Base-by-base conservation (phyloP, 2,888 invertebrate genomes). In the Hypsopygia costalis region DNA sequence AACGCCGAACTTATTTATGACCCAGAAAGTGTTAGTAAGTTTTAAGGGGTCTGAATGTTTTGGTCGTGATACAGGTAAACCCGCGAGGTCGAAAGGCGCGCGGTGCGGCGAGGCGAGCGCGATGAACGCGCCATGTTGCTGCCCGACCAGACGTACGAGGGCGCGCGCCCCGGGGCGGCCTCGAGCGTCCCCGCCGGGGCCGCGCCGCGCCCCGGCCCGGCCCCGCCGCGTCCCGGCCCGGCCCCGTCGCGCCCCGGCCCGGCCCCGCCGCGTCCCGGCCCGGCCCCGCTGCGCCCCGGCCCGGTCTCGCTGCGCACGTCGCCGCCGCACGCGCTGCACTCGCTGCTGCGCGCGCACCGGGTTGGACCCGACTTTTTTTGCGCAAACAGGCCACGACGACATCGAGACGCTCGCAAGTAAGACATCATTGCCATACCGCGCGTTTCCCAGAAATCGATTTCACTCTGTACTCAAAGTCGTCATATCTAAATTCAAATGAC, bases 81-180 rank as follows among this genome's bases (percentile, higher is more conserved):
- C 25, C 9, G 22, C 22, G 34, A 21, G 31, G 41, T 43, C 25
- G 32, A 32, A 44, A 39, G 36, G 44, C 40, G 47, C 36, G 44
- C 38, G 46, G 36, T 38, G 42, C 34, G 47, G 38, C 31, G 36
- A 37, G 36, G 47, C 16, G 16, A 47, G 49, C 60, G 55, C 52
- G 55, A 58, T 55, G 65, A 59, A 49, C 44, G 60, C 57, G 69
- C 44, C 97, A 98, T 90, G 93, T 91, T 94, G 87, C 91, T 93
- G 83, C 94, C 94, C 59, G 94, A 94, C 88, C 93, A 94, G 90
- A 94, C 93, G 62, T 94, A 94, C 90, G 94, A 94, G 86, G 91
- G 52, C 79, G 16, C 16, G 16, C 16, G 16, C 16, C 16, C 16
- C 16, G 4, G 4, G 16, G 16, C 16, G 16, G 16, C 16, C 16